phyloP scores from a whole-genome alignment of 2,888 invertebrate genomes.

The Catocala sponsa region DNA sequence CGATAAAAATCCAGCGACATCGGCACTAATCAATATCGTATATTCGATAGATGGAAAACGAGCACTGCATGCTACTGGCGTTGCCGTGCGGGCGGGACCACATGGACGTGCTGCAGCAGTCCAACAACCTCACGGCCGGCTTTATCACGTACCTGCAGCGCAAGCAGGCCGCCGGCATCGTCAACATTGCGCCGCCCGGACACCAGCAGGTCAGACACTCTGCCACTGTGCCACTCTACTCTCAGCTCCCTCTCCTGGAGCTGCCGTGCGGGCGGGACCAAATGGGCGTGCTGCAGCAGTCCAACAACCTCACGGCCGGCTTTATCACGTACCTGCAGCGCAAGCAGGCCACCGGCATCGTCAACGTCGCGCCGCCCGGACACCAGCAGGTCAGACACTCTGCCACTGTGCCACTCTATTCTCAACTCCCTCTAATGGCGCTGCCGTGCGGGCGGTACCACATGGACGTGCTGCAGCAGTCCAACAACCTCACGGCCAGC shows the following conservation, averaged over 20 bases:
- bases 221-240: no score
- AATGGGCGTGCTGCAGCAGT: conserved; percentile 97
- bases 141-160: conserved; percentile 99
- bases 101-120: conserved; percentile 97
- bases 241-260: conserved; percentile 86
- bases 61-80: conserved; percentile 98
- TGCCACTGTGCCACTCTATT: no score
- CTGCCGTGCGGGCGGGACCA: conserved; percentile 98
- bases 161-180: conserved; percentile 99
- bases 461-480: conserved; percentile 97
- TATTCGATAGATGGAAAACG: conserved; percentile 93
- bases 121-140: conserved; percentile 95
- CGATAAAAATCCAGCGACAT: no score
- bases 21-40: neutral
- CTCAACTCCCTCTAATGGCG: conserved; percentile 86
- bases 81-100: conserved; percentile 98
- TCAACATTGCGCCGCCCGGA: conserved; percentile 97
- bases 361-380: conserved; percentile 97
- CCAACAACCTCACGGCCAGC: conserved; percentile 95
- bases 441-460: conserved; percentile 98
- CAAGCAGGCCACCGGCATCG: conserved; percentile 99
- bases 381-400: conserved; percentile 90
- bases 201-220: conserved; percentile 90
- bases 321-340: conserved; percentile 98
- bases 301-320: conserved; percentile 95